A percentile compares a stretch with the other conserved stretches of the same genome.
These are phyloP conservation scores for Istiophorus platypterus DNA, from an alignment of 2,113 vertebrate species.

Conservation along the genomic window DNA sequence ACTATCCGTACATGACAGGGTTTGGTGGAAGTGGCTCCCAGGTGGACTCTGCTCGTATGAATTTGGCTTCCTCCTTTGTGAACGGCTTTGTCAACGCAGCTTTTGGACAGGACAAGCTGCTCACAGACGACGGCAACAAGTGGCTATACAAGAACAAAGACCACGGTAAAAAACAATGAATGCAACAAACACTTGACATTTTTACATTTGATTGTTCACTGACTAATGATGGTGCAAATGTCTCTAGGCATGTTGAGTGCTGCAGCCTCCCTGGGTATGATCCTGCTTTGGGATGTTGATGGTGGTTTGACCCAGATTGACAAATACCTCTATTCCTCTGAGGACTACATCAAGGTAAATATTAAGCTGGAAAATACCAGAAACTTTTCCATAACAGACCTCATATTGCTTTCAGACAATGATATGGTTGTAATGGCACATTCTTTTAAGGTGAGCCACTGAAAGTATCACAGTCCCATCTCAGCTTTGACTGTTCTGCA, in stretches of 20 bases:
- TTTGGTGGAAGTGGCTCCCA: conserved; percentile 97
- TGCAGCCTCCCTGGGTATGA: conserved; percentile 96
- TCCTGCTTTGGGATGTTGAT: conserved; percentile 97
- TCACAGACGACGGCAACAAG: conserved; percentile 98
- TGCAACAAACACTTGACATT: background rate
- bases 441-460: background rate
- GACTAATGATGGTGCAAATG: background rate
- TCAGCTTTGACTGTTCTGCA: background rate
- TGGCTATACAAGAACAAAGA: conserved; percentile 99
- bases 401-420: background rate
- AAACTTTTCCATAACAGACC: background rate
- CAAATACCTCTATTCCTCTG: conserved; percentile 98
- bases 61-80: conserved; percentile 97
- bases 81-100: conserved; percentile 98
- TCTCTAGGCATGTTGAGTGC: conserved; percentile 95
- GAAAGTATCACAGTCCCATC: too few relatives aligned
- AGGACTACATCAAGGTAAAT: conserved; percentile 98
- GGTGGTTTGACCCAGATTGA: conserved; percentile 98
- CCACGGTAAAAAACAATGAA: conserved; percentile 86
- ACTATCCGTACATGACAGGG: conserved; percentile 79
- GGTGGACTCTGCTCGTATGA: conserved; percentile 98
- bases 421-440: background rate
- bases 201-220: background rate
- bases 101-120: conserved; percentile 97
- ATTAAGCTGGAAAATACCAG: background rate